Conservation (phyloP, 2,113 vertebrate genomes). For the Climacteris rufus region DNA sequence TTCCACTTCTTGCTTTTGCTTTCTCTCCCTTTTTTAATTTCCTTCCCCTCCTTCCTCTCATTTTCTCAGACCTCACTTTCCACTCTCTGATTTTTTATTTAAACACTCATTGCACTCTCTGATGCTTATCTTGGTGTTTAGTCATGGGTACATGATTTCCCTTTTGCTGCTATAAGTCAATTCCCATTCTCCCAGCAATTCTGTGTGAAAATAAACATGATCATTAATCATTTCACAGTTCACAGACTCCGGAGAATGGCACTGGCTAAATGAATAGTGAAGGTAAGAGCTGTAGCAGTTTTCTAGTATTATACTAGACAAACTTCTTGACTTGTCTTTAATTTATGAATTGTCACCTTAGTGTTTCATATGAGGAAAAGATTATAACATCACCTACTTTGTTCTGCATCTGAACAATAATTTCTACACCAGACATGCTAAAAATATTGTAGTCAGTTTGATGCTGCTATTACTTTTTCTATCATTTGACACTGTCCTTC, state of each 20-base stretch:
- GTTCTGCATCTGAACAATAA: neutral
- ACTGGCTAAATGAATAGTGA: neutral
- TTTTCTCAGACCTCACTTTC: neutral
- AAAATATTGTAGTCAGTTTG: neutral
- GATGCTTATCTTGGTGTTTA: neutral
- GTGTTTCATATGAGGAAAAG: neutral
- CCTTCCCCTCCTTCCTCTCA: neutral
- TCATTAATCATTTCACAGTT: slow-evolving; percentile 14
- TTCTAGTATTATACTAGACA: neutral
- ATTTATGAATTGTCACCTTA: neutral
- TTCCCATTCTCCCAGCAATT: neutral
- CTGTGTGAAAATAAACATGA: slow-evolving; percentile 2
- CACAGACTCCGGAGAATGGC: neutral
- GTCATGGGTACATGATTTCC: neutral
- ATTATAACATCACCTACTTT: neutral
- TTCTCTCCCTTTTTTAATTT: neutral
- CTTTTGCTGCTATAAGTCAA: neutral
- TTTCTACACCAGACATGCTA: neutral
- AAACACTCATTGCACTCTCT: neutral
- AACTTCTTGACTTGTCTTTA: neutral
- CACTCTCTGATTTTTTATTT: neutral
- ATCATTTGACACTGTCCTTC: neutral
- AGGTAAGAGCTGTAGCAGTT: neutral
- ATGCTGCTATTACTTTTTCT: neutral
- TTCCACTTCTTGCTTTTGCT: neutral